Base-by-base conservation (phyloP, 92 coral and sea anemone genomes). In the Umimayanthus chanpuru region DNA sequence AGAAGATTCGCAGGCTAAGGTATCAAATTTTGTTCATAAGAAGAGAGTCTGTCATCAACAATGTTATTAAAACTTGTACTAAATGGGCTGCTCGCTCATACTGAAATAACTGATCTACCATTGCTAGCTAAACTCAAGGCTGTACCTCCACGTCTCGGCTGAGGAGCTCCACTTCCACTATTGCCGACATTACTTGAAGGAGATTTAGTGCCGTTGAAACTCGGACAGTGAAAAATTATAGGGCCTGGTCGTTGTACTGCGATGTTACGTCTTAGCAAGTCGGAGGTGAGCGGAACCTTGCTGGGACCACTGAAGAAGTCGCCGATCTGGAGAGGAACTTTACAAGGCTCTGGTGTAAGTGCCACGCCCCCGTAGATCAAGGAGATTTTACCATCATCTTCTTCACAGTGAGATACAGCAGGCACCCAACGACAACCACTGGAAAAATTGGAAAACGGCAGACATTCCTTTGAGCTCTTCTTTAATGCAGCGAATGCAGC, bases 361-460 rank as follows among this genome's bases (percentile, higher is more conserved):
- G 77, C 30, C 21, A 88, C 90, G 30, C 90, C 90, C 29, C 90
- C 90, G 77, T 88, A 80, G 49, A 66, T 80, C 16, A 70, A 53
- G 21, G 58, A 53, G 32, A 36, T 9, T 58, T 70, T 38, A 36
- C 80, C 88, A 39, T 88, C 73, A 56, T 74, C 89, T 66, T 86
- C 89, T 29, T 79, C 77, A 73, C 61, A 81, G 1, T 80, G 79
- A 26, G 76, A 67, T 36, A 88, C 91, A 68, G 91, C 88, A 49
- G 91, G 91, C 43, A 88, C 86, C 91, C 91, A 88, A 30, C 80
- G 77, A 30, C 91, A 88, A 21, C 58, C 80, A 76, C 32, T 81
- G 88, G 65, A 28, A 39, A 43, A 29, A 9, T 88, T 29, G 36
- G 76, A 55, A 32, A 28, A 21, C 39, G 81, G 80, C 21, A 81